phyloP scores from a whole-genome alignment of 2,113 vertebrate genomes.

The Pteronura brasiliensis region DNA sequence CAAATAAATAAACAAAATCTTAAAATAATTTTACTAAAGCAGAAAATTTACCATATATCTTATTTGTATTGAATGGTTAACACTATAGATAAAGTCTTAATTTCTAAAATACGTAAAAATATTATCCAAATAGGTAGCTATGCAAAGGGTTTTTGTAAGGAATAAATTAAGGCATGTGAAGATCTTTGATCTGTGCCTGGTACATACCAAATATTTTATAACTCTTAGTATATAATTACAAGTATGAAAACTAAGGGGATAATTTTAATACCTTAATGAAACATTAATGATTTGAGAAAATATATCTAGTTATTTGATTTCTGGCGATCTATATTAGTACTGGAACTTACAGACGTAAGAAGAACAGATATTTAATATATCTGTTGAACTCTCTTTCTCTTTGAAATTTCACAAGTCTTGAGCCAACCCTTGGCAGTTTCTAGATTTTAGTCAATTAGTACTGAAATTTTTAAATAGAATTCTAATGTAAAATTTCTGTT shows the following conservation, averaged over 20 bases:
- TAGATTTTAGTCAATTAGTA: conserved; percentile 58
- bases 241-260: background rate
- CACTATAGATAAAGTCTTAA: background rate
- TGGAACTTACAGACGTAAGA: background rate
- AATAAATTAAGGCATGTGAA: background rate
- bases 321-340: background rate
- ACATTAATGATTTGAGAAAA: background rate
- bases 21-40: background rate
- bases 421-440: conserved; percentile 34
- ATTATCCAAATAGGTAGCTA: background rate
- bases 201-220: background rate
- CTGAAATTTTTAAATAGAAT: conserved; percentile 47
- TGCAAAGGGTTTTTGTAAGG: background rate
- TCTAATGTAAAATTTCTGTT: conserved; percentile 45
- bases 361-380: conserved; percentile 41
- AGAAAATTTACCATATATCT: background rate
- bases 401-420: conserved; percentile 46
- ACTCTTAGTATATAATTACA: background rate
- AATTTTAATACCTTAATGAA: background rate
- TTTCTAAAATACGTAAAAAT: background rate
- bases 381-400: conserved; percentile 32
- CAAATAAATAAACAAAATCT: no score
- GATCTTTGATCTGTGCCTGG: background rate
- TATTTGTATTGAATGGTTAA: background rate
- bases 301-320: background rate